Percentiles rank a stretch among this genome's conserved stretches.
phyloP scores from a whole-genome alignment of 2,888 invertebrate species.

The Bugulina stolonifera region DNA sequence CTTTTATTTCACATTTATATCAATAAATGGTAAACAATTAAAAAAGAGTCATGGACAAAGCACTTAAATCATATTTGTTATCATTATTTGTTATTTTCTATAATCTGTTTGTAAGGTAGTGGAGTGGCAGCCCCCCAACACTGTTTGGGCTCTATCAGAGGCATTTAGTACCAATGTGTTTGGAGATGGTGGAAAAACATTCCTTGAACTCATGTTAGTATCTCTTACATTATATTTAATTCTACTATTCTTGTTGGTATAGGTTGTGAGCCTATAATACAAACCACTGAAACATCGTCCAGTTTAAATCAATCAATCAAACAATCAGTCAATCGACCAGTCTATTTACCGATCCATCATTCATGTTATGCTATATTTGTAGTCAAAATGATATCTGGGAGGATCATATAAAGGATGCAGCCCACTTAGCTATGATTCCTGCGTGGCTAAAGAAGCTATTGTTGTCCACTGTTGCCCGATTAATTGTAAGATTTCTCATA shows the following conservation, averaged over 20 bases:
- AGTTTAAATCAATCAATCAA: too few relatives aligned
- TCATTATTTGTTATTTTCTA: not conserved
- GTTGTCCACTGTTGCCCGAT: not conserved
- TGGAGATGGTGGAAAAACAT: not conserved
- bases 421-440: not conserved
- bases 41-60: too few relatives aligned
- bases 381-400: not conserved
- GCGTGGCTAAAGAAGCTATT: not conserved
- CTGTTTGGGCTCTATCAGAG: conserved; percentile 5
- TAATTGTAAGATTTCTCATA: not conserved
- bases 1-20: too few relatives aligned
- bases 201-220: conserved; percentile 3
- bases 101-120: conserved; percentile 25
- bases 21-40: too few relatives aligned
- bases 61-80: too few relatives aligned
- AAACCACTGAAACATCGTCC: too few relatives aligned
- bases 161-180: not conserved
- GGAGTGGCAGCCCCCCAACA: conserved; percentile 27
- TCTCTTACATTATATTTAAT: too few relatives aligned
- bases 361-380: too few relatives aligned
- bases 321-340: too few relatives aligned
- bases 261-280: too few relatives aligned
- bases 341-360: too few relatives aligned
- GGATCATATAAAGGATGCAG: not conserved
- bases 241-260: too few relatives aligned